These are phyloP conservation scores for Autographa pulchrina DNA, from an alignment of 2,888 invertebrate species.

Conservation along the genomic window DNA sequence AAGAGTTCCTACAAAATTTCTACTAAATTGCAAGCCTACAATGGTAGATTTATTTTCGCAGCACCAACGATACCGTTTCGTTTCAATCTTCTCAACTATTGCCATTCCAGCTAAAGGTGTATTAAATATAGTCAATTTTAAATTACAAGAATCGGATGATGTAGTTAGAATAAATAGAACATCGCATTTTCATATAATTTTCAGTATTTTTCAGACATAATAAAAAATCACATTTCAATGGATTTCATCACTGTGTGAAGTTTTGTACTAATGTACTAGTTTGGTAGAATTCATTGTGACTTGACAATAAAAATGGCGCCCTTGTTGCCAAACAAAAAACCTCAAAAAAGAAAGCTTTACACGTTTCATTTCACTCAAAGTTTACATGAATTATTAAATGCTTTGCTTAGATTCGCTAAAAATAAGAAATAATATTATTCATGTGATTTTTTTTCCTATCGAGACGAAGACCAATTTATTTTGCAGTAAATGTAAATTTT, in stretches of 20 bases:
- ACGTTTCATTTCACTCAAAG: conserved; percentile 36
- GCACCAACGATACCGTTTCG: too few relatives aligned
- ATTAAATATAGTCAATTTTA: not conserved
- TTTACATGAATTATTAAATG: not conserved
- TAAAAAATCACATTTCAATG: not conserved
- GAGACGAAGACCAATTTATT: too few relatives aligned
- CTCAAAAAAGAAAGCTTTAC: conserved; percentile 37
- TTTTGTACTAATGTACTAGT: conserved; percentile 35
- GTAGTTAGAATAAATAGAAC: too few relatives aligned
- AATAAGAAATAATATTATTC: too few relatives aligned
- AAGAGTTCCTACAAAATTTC: not conserved
- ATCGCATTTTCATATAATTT: too few relatives aligned
- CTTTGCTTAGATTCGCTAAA: too few relatives aligned
- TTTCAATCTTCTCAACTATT: not conserved
- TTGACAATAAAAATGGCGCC: conserved; percentile 48
- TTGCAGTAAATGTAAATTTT: too few relatives aligned
- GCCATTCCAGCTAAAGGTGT: not conserved
- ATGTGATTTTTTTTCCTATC: too few relatives aligned
- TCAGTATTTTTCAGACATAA: too few relatives aligned
- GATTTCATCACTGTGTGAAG: not conserved
- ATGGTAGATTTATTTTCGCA: not conserved
- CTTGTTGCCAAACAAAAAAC: conserved; percentile 51
- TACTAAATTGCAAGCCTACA: conserved; percentile 23
- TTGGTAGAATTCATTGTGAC: conserved; percentile 28
- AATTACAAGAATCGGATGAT: not conserved